These are phyloP conservation scores for Yponomeuta cagnagella DNA, from an alignment of 2,888 invertebrate species.

Conservation along the genomic window DNA sequence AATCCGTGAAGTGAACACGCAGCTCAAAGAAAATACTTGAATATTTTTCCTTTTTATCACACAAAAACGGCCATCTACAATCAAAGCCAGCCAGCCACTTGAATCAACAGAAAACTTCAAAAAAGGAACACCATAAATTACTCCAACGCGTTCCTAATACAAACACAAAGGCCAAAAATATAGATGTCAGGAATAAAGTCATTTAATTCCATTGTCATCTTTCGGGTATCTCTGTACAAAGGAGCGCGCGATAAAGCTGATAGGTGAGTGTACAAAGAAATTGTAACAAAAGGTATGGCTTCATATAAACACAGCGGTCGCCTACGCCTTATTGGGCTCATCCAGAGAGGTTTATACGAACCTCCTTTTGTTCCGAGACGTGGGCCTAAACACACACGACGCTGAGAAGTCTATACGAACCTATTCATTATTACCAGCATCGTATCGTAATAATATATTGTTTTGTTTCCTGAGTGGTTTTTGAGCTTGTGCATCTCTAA, in stretches of 20 bases:
- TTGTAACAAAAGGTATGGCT: slow-evolving; percentile 60
- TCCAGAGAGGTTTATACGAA: background rate
- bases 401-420: background rate
- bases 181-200: slow-evolving; percentile 62
- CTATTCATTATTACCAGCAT: slow-evolving; percentile 8
- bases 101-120: slow-evolving; percentile 52
- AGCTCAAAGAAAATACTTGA: background rate
- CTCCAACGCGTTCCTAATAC: slow-evolving; percentile 39
- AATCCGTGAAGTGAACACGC: background rate
- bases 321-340: slow-evolving; percentile 19
- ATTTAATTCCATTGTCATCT: slow-evolving; percentile 70
- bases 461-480: slow-evolving; percentile 4
- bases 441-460: background rate
- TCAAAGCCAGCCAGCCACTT: slow-evolving; percentile 37
- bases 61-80: slow-evolving; percentile 1
- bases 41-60: background rate
- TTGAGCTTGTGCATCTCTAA: background rate
- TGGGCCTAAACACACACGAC: slow-evolving; percentile 12
- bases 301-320: slow-evolving; percentile 41
- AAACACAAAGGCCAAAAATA: slow-evolving; percentile 33
- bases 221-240: slow-evolving; percentile 48
- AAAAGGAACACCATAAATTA: slow-evolving; percentile 51
- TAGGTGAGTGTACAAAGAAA: slow-evolving; percentile 55
- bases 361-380: slow-evolving; percentile 9
- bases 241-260: slow-evolving; percentile 62